phyloP scores from a whole-genome alignment of 2,113 vertebrate genomes.

The Oncorhynchus gorbuscha region DNA sequence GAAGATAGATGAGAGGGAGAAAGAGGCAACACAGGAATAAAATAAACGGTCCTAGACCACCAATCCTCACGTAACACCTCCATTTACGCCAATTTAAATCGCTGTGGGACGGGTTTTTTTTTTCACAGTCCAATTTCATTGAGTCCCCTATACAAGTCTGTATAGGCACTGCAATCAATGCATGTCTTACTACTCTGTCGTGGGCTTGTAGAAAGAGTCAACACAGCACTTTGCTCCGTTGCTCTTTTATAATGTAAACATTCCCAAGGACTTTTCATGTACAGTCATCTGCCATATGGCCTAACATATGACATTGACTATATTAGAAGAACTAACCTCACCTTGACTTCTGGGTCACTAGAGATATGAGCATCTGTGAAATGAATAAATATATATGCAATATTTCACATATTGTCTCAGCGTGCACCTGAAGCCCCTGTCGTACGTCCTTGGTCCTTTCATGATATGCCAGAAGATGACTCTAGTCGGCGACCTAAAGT shows the following conservation, averaged over 20 bases:
- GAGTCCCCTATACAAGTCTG: too few relatives aligned
- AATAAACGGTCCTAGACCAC: background rate
- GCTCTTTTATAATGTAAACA: too few relatives aligned
- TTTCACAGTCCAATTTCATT: too few relatives aligned
- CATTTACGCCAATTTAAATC: background rate
- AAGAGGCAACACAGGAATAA: background rate
- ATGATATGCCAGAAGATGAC: constrained; percentile 14
- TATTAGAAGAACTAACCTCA: constrained; percentile 9
- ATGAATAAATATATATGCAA: constrained; percentile 36
- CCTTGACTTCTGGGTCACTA: constrained; percentile 42
- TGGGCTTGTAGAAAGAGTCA: too few relatives aligned
- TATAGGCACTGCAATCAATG: too few relatives aligned
- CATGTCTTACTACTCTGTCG: too few relatives aligned
- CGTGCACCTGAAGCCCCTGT: constrained; percentile 26
- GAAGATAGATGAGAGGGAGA: constrained; percentile 30
- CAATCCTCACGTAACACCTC: background rate
- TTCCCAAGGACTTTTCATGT: too few relatives aligned
- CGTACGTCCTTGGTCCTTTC: constrained; percentile 23
- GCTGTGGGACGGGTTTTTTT: too few relatives aligned
- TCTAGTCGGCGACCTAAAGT: background rate
- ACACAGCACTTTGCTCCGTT: too few relatives aligned
- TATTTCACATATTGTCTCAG: constrained; percentile 13
- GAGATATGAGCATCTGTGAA: constrained; percentile 44
- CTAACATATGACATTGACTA: constrained; percentile 41
- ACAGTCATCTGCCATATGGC: too few relatives aligned